Conservation (phyloP, 2,797 vertebrate species). For the Enteromius afrohamiltoni region DNA sequence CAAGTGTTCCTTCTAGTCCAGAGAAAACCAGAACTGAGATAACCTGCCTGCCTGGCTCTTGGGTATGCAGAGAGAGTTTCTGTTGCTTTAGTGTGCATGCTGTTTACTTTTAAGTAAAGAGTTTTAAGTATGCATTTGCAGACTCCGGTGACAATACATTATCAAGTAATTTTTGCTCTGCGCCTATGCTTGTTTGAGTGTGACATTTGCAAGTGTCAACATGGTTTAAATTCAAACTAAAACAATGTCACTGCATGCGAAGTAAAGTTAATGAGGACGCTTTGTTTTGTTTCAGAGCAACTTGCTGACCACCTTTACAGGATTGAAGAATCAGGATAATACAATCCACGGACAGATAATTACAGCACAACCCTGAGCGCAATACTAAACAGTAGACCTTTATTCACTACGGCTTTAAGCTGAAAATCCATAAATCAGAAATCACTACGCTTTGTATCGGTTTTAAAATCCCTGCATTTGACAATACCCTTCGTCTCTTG, state of each 20-base stretch:
- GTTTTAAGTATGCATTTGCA: conserved; percentile 46
- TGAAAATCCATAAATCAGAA: conserved; percentile 41
- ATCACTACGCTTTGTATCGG: neutral
- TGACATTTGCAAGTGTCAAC: conserved; percentile 40
- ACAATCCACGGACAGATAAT: conserved; percentile 39
- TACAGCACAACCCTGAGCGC: conserved; percentile 21
- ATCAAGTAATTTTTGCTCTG: conserved; percentile 43
- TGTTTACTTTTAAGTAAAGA: conserved; percentile 40
- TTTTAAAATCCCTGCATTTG: conserved; percentile 1
- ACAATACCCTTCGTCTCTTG: neutral
- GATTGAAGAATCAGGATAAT: conserved; percentile 23
- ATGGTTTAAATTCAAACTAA: conserved; percentile 29
- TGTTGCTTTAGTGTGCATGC: conserved; percentile 36
- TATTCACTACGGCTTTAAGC: conserved; percentile 24
- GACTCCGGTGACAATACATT: conserved; percentile 32
- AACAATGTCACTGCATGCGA: conserved; percentile 36
- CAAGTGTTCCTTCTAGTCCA: conserved; percentile 48
- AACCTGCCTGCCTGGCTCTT: conserved; percentile 49
- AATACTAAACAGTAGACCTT: conserved; percentile 41
- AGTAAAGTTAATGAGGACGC: conserved; percentile 42
- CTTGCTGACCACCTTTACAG: conserved; percentile 39
- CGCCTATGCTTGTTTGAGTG: conserved; percentile 34
- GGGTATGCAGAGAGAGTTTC: conserved; percentile 40
- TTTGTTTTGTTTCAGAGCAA: conserved; percentile 46
- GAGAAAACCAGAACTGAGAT: conserved; percentile 46